Evolutionary conservation across 2,888 invertebrate species (phyloP).

Genomic region (Ischnus inquisitorius): DNA sequence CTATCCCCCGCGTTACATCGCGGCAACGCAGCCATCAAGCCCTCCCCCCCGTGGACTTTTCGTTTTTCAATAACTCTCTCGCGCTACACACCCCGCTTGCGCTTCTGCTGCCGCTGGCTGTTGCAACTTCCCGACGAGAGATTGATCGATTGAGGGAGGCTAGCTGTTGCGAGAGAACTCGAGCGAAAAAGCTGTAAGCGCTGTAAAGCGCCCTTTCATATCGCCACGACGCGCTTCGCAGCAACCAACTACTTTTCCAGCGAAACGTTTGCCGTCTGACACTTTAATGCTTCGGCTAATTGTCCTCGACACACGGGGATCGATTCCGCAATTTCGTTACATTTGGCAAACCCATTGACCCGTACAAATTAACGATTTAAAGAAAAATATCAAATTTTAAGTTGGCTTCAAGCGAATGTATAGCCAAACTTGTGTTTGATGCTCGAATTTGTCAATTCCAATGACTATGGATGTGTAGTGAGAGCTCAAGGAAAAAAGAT

Average conservation of each 20-base stretch:
- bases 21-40: constrained; percentile 13
- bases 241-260: constrained; percentile 6
- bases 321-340: background rate
- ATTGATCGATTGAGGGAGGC: constrained; percentile 60
- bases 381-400: background rate
- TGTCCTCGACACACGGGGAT: background rate
- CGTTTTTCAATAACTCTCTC: constrained; percentile 42
- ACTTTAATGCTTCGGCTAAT: constrained; percentile 35
- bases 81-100: constrained; percentile 3
- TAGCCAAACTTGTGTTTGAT: background rate
- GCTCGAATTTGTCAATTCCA: background rate
- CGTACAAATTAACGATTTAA: background rate
- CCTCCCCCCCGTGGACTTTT: constrained; percentile 12
- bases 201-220: background rate
- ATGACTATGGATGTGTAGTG: constrained; percentile 1
- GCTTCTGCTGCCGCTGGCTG: constrained; percentile 23
- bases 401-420: background rate
- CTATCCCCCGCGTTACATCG: constrained; percentile 4
- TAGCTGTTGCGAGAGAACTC: constrained; percentile 25
- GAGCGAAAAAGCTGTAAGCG: constrained; percentile 42
- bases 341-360: background rate
- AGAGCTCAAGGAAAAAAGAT: background rate
- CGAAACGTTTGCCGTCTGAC: background rate
- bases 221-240: constrained; percentile 5
- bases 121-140: constrained; percentile 63